Evolutionary conservation across 1,140 invertebrate species (phyloP), one percentile per base, ranked within the genome.

Genomic region (Formica selysi): DNA sequence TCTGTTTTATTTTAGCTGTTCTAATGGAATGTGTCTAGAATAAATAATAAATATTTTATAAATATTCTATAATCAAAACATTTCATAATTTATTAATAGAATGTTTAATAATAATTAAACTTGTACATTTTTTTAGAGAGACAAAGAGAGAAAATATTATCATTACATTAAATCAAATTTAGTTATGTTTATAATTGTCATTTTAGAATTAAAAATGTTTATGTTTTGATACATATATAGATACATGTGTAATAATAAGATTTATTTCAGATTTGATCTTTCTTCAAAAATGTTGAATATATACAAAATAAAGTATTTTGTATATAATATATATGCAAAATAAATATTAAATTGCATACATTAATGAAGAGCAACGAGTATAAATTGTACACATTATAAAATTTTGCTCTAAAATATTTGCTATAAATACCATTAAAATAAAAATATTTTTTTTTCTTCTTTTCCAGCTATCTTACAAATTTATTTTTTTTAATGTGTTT

Each of bases 11-110:
- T 51, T 51, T 51, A 51, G 4, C 13, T 51, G 0, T 51, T 10
- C 16, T 51, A 54, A 48, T n/a, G 22, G 26, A 44, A 36, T 65
- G 3, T 51, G 5, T 51, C 1, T 51, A 51, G 41, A 70, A 44
- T 38, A 70, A 70, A 68, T 41, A 22, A 68, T 1, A 44, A 44
- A 26, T 73, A 73, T n/a, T n/a, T 32, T n/a, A 71, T 73, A 36
- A 71, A 22, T 22, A 68, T 8, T 68, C 7, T 44, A n/a, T 73
- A 51, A 74, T 54, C 3, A 16, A 57, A 38, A 57, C 19, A 13
- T 36, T 11, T 22, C 19, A 41, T 44, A 2, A 22, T 59, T 51
- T 4, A 59, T 26, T 38, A 26, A 4, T 22, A 71, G 29, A 71
- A 36, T 10, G n/a, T 8, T 61, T 38, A 16, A 19, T 38, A 16